These are phyloP conservation scores for Hirtodrosophila histrioides DNA, from an alignment of 2,888 invertebrate genomes.

Conservation along the genomic window DNA sequence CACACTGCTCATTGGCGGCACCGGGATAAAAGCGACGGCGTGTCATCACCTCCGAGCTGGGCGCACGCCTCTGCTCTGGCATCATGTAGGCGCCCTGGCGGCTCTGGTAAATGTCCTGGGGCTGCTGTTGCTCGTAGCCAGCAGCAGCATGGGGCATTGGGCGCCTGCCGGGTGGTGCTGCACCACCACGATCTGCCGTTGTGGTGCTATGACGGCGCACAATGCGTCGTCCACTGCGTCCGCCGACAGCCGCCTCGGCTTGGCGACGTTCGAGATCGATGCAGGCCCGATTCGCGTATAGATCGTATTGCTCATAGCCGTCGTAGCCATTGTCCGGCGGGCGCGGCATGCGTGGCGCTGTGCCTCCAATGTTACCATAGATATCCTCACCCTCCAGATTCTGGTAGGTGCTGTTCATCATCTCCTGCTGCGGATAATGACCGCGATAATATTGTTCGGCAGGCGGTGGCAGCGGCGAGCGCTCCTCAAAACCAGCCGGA, in stretches of 20 bases:
- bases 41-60: slow-evolving; percentile 83
- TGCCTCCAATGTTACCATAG: slow-evolving; percentile 80
- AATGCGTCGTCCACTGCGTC: slow-evolving; percentile 74
- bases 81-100: slow-evolving; percentile 82
- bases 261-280: slow-evolving; percentile 84
- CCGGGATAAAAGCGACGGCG: slow-evolving; percentile 82
- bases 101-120: slow-evolving; percentile 81
- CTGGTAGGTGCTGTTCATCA: slow-evolving; percentile 83
- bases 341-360: slow-evolving; percentile 42
- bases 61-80: slow-evolving; percentile 80
- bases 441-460: slow-evolving; percentile 67
- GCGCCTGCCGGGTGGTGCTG: slow-evolving; percentile 48
- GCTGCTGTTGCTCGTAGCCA: slow-evolving; percentile 23
- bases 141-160: slow-evolving; percentile 43
- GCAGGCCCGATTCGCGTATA: slow-evolving; percentile 84
- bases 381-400: slow-evolving; percentile 83
- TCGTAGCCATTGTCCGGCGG: slow-evolving; percentile 59
- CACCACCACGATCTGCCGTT: slow-evolving; percentile 81
- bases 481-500: slow-evolving; percentile 80
- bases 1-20: slow-evolving; percentile 76
- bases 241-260: slow-evolving; percentile 70
- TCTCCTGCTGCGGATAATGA: slow-evolving; percentile 68
- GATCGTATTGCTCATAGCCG: slow-evolving; percentile 79
- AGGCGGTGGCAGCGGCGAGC: slow-evolving; percentile 56
- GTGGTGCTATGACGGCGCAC: slow-evolving; percentile 84